Percentiles rank a stretch among this genome's conserved stretches.
Evolutionary conservation across 2,113 vertebrate species (phyloP).

Genomic region (Corythornis madagascariensis): DNA sequence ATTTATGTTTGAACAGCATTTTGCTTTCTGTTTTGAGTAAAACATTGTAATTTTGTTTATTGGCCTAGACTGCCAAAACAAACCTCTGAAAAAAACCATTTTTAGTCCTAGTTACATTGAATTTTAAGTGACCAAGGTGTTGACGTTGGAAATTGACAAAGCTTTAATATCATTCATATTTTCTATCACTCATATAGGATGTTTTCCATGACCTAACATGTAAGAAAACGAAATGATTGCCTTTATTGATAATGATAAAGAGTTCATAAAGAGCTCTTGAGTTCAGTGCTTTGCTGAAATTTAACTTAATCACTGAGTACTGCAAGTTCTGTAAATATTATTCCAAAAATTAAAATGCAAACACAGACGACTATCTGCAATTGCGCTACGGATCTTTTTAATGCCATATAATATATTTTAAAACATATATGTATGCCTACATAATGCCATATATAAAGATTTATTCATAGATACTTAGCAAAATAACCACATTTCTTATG

Average conservation of each 20-base stretch:
- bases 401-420: background rate
- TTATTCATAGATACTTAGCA: background rate
- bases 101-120: background rate
- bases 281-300: background rate
- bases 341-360: background rate
- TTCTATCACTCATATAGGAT: background rate
- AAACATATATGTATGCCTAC: background rate
- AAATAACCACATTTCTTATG: background rate
- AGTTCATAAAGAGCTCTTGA: background rate
- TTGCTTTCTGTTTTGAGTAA: background rate
- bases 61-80: background rate
- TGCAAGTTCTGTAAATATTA: background rate
- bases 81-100: slow-evolving; percentile 3
- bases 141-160: slow-evolving; percentile 27
- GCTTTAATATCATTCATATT: slow-evolving; percentile 37
- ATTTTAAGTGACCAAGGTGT: slow-evolving; percentile 2
- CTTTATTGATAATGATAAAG: background rate
- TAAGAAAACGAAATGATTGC: slow-evolving; percentile 36
- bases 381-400: background rate
- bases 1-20: background rate
- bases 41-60: background rate
- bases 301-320: background rate
- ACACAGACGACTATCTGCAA: background rate
- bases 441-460: background rate
- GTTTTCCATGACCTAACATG: background rate